phyloP scores from a whole-genome alignment of 1,140 invertebrate genomes.

The Myzus persicae region DNA sequence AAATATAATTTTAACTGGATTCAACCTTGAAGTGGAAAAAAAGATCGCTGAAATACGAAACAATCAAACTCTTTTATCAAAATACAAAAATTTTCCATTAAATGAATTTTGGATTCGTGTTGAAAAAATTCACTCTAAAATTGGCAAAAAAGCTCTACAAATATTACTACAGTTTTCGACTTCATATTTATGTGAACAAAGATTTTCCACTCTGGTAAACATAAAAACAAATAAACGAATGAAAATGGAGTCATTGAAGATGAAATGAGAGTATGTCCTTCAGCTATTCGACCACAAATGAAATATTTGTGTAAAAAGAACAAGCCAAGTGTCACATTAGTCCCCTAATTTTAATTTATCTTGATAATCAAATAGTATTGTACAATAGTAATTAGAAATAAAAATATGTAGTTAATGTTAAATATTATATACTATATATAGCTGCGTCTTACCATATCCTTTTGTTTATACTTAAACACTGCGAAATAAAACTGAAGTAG shows the following conservation, averaged over 20 bases:
- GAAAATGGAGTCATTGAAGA: background rate
- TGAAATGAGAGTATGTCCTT: slow-evolving; percentile 1
- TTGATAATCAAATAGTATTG: no score
- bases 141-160: background rate
- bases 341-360: no score
- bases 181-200: background rate
- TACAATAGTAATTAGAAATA: no score
- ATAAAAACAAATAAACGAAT: background rate
- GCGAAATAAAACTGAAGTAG: no score
- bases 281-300: background rate
- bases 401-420: no score
- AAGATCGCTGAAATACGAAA: background rate
- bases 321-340: no score
- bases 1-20: background rate
- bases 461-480: no score
- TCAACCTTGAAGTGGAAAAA: background rate
- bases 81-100: background rate
- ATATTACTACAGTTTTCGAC: slow-evolving; percentile 10
- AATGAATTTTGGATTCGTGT: slow-evolving; percentile 1
- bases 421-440: no score
- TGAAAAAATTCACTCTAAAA: background rate
- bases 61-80: background rate
- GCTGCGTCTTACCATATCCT: no score
- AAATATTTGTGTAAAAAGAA: background rate
- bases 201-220: background rate